Base-by-base conservation (phyloP, 2,888 invertebrate genomes). In the Barypeithes pellucidus region DNA sequence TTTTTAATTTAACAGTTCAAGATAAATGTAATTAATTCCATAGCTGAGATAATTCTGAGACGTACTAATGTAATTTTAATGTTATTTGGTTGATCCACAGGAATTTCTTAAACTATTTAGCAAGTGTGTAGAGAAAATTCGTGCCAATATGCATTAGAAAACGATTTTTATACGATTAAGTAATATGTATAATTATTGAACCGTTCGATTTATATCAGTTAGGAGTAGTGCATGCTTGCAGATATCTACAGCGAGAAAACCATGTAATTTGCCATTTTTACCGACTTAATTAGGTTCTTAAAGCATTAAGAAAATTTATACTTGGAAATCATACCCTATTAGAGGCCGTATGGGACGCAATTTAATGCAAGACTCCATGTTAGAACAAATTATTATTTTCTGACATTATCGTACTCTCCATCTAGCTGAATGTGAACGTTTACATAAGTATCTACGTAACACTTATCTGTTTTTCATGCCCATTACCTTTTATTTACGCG, bases 371-470 rank as follows among this genome's bases (percentile, higher is more conserved):
- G 60, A 7, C 60, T 61, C 68, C 50, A 68, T 68, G 61, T 61
- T 68, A 68, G 68, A 61, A 68, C 60, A 68, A 68, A 68, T 68
- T 68, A 61, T 60, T 60, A 68, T 61, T 68, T 68, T 60, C 68
- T 68, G 45, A 50, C 60, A 68, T 59, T 68, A 68, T 68, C 61
- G 14, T 61, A 50, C 22, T 33, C 47, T 67, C 22, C 60, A 60
- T 60, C 60, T 59, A 45, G 60, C 59, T 57, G 50, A 47, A 47
- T 36, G 22, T 12, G 68, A 14, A 54, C 47, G 68, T 68, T 68
- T 61, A 61, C 67, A 43, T 67, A 59, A 57, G 33, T 43, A 24
- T 43, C 43, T 62, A 45, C 33, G 62, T 45, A 62, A 62, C 45
- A 62, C 62, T 62, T 62, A 62, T 62, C 62, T 62, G 54, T 33